Conservation (phyloP, 2,888 invertebrate genomes). For the Trissolcus japonicus region DNA sequence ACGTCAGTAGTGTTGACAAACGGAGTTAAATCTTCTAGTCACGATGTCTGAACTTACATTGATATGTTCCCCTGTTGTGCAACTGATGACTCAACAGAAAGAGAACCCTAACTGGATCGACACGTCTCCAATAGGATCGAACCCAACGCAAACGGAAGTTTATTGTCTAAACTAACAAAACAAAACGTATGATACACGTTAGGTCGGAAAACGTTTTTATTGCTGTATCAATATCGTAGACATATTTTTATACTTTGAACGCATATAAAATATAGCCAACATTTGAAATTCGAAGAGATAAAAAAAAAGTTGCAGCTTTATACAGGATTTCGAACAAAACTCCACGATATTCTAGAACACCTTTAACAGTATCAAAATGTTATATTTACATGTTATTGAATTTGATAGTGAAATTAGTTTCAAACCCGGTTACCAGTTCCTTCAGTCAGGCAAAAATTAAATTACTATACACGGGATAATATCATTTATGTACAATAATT, state of each 20-base stretch:
- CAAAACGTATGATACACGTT: conserved; percentile 4
- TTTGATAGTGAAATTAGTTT: conserved; percentile 40
- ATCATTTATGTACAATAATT: conserved; percentile 41
- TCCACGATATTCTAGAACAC: conserved; percentile 11
- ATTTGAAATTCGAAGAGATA: too few species aligned
- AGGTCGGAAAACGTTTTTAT: conserved; percentile 3
- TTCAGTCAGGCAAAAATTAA: conserved; percentile 29
- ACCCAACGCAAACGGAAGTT: conserved; percentile 28
- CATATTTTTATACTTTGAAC: not conserved
- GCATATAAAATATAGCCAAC: too few species aligned
- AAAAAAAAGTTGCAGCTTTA: conserved; percentile 8
- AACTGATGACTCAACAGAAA: conserved; percentile 43
- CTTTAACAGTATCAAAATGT: conserved; percentile 25
- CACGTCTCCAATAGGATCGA: conserved; percentile 23
- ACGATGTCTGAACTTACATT: conserved; percentile 38
- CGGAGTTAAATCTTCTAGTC: conserved; percentile 29
- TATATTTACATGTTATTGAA: conserved; percentile 22
- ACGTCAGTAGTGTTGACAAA: conserved; percentile 33
- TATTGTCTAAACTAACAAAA: conserved; percentile 33
- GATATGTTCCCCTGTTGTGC: conserved; percentile 46
- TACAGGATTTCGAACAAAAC: conserved; percentile 16
- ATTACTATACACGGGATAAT: conserved; percentile 30
- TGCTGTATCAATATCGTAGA: not conserved
- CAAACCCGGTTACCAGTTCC: conserved; percentile 30
- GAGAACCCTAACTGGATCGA: conserved; percentile 19